These are phyloP conservation scores for Sebastes diploproa DNA, from an alignment of 2,797 vertebrate genomes.

Conservation along the genomic window DNA sequence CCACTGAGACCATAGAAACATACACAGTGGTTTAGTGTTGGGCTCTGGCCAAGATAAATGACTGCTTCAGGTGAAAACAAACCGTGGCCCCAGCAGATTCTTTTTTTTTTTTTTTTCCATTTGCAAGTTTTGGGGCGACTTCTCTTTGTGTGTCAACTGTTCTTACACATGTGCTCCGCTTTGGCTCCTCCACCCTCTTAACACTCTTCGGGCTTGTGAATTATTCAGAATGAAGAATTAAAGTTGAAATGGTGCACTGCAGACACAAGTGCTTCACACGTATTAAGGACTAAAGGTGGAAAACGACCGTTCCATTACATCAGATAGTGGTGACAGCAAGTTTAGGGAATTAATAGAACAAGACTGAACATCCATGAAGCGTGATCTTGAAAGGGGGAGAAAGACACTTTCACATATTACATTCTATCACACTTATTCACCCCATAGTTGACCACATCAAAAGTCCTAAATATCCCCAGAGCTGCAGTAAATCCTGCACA, in stretches of 20 bases:
- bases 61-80: conserved; percentile 87
- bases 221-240: conserved; percentile 71
- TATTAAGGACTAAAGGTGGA: conserved; percentile 55
- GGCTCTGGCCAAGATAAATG: conserved; percentile 84
- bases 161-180: conserved; percentile 60
- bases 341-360: conserved; percentile 45
- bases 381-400: conserved; percentile 25
- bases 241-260: conserved; percentile 62
- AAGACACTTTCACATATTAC: conserved; percentile 47
- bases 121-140: conserved; percentile 58
- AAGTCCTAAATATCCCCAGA: conserved; percentile 55
- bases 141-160: conserved; percentile 66
- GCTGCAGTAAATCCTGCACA: conserved; percentile 58
- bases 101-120: conserved; percentile 60
- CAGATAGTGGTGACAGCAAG: conserved; percentile 49
- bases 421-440: conserved; percentile 26
- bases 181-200: conserved; percentile 47
- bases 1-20: conserved; percentile 84
- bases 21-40: conserved; percentile 85
- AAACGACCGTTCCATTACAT: conserved; percentile 17
- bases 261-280: conserved; percentile 60
- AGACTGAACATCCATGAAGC: conserved; percentile 32
- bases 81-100: conserved; percentile 72
- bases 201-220: conserved; percentile 64
- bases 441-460: conserved; percentile 56